phyloP scores from a whole-genome alignment of 2,888 invertebrate species.

The Thera britannica region DNA sequence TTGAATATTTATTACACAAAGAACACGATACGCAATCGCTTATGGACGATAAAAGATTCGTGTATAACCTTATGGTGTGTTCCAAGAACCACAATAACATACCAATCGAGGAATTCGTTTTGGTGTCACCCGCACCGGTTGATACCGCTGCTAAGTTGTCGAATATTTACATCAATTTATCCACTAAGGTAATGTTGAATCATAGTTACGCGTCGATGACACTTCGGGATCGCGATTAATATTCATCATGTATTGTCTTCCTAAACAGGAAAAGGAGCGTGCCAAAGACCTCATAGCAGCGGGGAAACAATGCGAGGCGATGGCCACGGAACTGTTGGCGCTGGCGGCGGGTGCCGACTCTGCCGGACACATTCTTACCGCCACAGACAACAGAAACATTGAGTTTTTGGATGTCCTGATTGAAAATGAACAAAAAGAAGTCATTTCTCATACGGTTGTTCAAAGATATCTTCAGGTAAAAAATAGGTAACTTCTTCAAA shows the following conservation, averaged over 20 bases:
- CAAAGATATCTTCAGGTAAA: slow-evolving; percentile 97
- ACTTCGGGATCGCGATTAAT: slow-evolving; percentile 33
- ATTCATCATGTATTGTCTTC: slow-evolving; percentile 48
- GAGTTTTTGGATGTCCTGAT: slow-evolving; percentile 98
- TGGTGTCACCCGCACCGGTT: slow-evolving; percentile 99
- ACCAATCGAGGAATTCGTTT: slow-evolving; percentile 98
- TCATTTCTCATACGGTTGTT: slow-evolving; percentile 98
- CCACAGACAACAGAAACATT: slow-evolving; percentile 96
- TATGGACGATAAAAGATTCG: slow-evolving; percentile 99
- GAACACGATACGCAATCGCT: slow-evolving; percentile 98
- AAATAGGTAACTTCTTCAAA: slow-evolving; percentile 82
- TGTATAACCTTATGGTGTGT: slow-evolving; percentile 99
- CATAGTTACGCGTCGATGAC: slow-evolving; percentile 20
- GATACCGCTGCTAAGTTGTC: slow-evolving; percentile 99
- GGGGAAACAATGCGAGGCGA: slow-evolving; percentile 97
- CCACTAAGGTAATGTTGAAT: slow-evolving; percentile 87
- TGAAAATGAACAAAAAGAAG: slow-evolving; percentile 99
- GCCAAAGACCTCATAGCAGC: slow-evolving; percentile 98
- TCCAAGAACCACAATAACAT: slow-evolving; percentile 98
- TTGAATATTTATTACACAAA: slow-evolving; percentile 97
- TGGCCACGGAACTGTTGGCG: slow-evolving; percentile 98
- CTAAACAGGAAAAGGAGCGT: slow-evolving; percentile 95
- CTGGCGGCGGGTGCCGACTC: slow-evolving; percentile 97
- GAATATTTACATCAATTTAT: slow-evolving; percentile 94
- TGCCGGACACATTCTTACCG: slow-evolving; percentile 96